Conservation (phyloP, 2,888 invertebrate genomes). For the Agrotis ipsilon region DNA sequence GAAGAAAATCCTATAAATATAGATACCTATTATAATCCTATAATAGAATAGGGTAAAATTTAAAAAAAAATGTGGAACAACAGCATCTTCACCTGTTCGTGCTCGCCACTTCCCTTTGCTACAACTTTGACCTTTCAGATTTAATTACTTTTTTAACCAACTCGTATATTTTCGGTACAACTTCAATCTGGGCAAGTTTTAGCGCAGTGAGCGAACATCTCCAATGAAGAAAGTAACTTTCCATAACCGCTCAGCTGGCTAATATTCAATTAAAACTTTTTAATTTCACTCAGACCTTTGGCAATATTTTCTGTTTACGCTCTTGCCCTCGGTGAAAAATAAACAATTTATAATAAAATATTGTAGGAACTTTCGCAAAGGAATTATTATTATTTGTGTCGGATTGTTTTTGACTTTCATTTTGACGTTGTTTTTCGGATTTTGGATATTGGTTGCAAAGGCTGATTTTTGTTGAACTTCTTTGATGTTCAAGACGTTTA, state of each 20-base stretch:
- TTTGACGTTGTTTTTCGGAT: conserved; percentile 42
- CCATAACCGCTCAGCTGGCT: conserved; percentile 81
- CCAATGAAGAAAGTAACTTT: conserved; percentile 74
- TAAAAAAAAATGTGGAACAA: neutral
- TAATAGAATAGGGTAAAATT: too few relatives aligned
- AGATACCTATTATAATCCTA: too few relatives aligned
- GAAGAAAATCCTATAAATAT: too few relatives aligned
- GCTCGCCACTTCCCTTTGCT: conserved; percentile 37
- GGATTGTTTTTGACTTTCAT: conserved; percentile 56
- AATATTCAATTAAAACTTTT: conserved; percentile 89
- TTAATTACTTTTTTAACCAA: conserved; percentile 75
- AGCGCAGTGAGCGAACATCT: conserved; percentile 68
- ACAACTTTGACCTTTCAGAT: conserved; percentile 67
- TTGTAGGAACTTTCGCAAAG: conserved; percentile 46
- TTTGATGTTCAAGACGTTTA: conserved; percentile 11
- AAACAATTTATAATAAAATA: conserved; percentile 74
- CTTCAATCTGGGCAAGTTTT: conserved; percentile 75
- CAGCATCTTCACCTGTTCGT: conserved; percentile 9
- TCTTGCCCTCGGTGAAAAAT: conserved; percentile 67
- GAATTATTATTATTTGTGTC: conserved; percentile 62
- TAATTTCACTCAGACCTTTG: conserved; percentile 81
- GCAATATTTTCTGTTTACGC: conserved; percentile 84
- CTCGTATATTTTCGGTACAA: conserved; percentile 70
- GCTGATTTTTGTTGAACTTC: conserved; percentile 6
- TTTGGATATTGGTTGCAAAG: conserved; percentile 1